Percentiles rank a stretch among this genome's conserved stretches.
Conservation (phyloP, 2,888 invertebrate genomes). For the Drosophila eohydei region DNA sequence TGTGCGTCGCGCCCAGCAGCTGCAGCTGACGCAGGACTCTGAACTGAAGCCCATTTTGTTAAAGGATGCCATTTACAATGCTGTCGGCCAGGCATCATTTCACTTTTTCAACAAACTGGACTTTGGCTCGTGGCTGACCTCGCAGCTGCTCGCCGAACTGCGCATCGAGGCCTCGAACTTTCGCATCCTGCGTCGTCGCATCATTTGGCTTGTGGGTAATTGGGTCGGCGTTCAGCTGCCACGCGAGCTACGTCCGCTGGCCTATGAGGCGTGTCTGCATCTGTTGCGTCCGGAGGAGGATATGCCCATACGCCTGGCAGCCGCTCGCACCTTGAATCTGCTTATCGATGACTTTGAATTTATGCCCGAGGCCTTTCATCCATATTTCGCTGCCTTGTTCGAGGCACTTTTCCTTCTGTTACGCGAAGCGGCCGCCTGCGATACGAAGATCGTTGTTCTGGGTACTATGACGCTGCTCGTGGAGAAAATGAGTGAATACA, state of each 20-base stretch:
- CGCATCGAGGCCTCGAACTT: slow-evolving; percentile 93
- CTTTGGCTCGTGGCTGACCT: slow-evolving; percentile 96
- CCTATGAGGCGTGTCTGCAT: slow-evolving; percentile 92
- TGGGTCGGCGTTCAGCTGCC: slow-evolving; percentile 95
- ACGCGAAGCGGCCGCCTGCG: slow-evolving; percentile 95
- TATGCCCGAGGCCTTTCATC: slow-evolving; percentile 93
- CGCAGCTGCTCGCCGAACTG: slow-evolving; percentile 92
- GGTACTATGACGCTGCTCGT: slow-evolving; percentile 95
- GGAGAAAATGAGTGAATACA: slow-evolving; percentile 92
- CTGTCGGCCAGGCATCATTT: slow-evolving; percentile 94
- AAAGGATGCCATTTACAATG: slow-evolving; percentile 97
- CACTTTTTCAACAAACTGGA: slow-evolving; percentile 97
- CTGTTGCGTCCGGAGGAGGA: slow-evolving; percentile 92
- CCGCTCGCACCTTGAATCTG: slow-evolving; percentile 92
- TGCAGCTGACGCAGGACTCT: slow-evolving; percentile 88
- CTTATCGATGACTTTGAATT: slow-evolving; percentile 97
- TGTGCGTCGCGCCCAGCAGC: slow-evolving; percentile 89
- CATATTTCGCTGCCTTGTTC: slow-evolving; percentile 92
- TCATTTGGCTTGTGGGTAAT: slow-evolving; percentile 91
- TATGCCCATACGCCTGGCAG: slow-evolving; percentile 94
- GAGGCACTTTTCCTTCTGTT: slow-evolving; percentile 92
- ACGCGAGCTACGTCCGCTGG: slow-evolving; percentile 90
- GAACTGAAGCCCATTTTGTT: slow-evolving; percentile 92
- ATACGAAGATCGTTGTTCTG: slow-evolving; percentile 97
- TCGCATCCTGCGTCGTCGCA: slow-evolving; percentile 92